Base-by-base conservation (phyloP, 1,140 invertebrate genomes). In the Phocides pigmalion region DNA sequence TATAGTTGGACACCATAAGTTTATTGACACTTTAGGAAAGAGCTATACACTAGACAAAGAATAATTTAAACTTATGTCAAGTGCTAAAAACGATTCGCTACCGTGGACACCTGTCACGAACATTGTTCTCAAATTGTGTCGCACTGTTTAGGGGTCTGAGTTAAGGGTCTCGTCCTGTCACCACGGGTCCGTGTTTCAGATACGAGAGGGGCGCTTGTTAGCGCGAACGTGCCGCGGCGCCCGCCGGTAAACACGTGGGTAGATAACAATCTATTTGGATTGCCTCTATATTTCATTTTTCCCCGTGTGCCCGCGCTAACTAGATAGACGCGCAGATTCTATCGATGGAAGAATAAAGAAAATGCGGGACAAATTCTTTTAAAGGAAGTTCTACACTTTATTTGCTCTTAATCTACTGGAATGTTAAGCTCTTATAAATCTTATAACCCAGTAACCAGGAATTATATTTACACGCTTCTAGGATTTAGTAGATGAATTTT, bases 201-300 rank as follows among this genome's bases (percentile, higher is more conserved):
- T 61, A 62, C 66, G 70, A 66, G 75, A 75, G 75, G 70, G 77
- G 74, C 67, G 72, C 86, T 88, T 89, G 88, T 90, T 90, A 90
- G 85, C 76, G 82, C 72, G 84, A 84, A 89, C 89, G 88, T 89
- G 88, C 81, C 82, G 76, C 79, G 82, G 68, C 77, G 82, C 74
- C 66, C 81, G 75, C 85, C 87, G 78, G 89, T 84, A 91, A 92
- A 92, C 89, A 91, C 85, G 89, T 88, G 89, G 87, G 88, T 87
- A 86, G 91, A 92, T 92, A 91, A 92, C 89, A 86, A 92, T 92
- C 90, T 89, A 87, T 90, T 90, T 88, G 90, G 83, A 92, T 92
- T 92, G 91, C 86, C 82, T 88, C 88, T 89, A 91, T 92, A 92
- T 91, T 89, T 92, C 88, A 91, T 92, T 92, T 90, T 90, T 89